These are phyloP conservation scores for Frankliniella intonsa DNA, from an alignment of 2,888 invertebrate species.

Conservation along the genomic window DNA sequence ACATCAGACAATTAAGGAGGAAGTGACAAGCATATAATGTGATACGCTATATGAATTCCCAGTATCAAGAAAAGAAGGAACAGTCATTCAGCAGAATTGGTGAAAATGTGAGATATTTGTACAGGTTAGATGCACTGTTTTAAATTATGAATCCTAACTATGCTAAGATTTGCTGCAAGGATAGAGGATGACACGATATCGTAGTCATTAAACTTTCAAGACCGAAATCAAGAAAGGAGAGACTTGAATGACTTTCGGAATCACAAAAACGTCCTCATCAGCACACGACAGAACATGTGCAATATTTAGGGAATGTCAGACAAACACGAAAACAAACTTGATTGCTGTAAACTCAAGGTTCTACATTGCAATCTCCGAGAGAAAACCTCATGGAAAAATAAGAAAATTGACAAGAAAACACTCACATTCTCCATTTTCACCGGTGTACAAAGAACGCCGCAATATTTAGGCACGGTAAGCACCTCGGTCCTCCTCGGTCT, in stretches of 20 bases:
- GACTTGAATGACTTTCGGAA: too few relatives aligned
- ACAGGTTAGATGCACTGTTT: too few relatives aligned
- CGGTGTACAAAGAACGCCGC: constrained; percentile 10
- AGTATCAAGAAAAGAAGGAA: too few relatives aligned
- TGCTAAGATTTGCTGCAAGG: too few relatives aligned
- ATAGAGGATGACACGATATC: not conserved
- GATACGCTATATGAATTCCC: not conserved
- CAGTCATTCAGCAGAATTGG: too few relatives aligned
- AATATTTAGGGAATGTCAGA: not conserved
- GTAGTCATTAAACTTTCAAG: not conserved
- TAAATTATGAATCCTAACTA: too few relatives aligned
- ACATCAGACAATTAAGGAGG: too few relatives aligned
- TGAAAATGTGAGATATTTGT: too few relatives aligned
- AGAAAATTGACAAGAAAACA: not conserved
- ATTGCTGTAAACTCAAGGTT: too few relatives aligned
- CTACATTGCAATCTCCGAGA: too few relatives aligned
- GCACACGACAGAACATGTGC: constrained; percentile 4
- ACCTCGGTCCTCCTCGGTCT: not conserved
- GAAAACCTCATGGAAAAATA: not conserved
- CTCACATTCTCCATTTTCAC: not conserved
- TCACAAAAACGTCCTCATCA: too few relatives aligned
- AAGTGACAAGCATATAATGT: too few relatives aligned
- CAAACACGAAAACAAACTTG: not conserved
- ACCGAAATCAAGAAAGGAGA: not conserved
- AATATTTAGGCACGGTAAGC: not conserved